phyloP scores from a whole-genome alignment of 2,113 vertebrate genomes.

The Emydocephalus ijimae region DNA sequence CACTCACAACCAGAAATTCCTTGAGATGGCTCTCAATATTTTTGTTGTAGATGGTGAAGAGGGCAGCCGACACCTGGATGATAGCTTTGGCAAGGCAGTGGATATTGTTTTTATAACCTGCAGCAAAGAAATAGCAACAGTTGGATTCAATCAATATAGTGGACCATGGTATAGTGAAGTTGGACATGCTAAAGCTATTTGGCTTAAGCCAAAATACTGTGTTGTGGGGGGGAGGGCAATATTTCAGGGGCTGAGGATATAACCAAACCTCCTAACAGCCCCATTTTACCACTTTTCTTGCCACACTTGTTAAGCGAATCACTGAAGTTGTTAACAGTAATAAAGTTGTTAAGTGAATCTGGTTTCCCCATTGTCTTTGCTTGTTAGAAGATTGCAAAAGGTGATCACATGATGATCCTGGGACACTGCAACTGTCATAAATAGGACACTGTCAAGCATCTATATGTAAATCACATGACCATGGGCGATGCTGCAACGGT shows the following conservation, averaged over 20 bases:
- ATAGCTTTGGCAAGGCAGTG: slow-evolving; percentile 88
- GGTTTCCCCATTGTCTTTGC: not conserved
- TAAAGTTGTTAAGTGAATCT: not conserved
- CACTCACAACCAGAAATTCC: slow-evolving; percentile 86
- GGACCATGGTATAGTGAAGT: not conserved
- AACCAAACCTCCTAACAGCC: not conserved
- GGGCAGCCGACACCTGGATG: slow-evolving; percentile 85
- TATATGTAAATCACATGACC: not conserved
- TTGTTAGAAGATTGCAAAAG: not conserved
- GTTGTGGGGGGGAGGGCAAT: not conserved
- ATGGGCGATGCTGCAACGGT: not conserved
- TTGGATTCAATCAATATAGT: not conserved
- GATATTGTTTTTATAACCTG: slow-evolving; percentile 89
- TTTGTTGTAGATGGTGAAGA: slow-evolving; percentile 85
- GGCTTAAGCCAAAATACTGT: not conserved
- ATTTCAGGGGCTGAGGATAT: not conserved
- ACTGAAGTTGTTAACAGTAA: not conserved
- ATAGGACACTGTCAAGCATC: not conserved
- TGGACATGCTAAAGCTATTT: not conserved
- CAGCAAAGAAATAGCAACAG: not conserved
- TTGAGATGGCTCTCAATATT: slow-evolving; percentile 89
- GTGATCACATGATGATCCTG: not conserved
- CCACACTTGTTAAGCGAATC: not conserved
- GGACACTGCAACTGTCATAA: not conserved
- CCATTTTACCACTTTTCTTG: not conserved